phyloP scores from a whole-genome alignment of 2,797 vertebrate species.

The Megalops cyprinoides region DNA sequence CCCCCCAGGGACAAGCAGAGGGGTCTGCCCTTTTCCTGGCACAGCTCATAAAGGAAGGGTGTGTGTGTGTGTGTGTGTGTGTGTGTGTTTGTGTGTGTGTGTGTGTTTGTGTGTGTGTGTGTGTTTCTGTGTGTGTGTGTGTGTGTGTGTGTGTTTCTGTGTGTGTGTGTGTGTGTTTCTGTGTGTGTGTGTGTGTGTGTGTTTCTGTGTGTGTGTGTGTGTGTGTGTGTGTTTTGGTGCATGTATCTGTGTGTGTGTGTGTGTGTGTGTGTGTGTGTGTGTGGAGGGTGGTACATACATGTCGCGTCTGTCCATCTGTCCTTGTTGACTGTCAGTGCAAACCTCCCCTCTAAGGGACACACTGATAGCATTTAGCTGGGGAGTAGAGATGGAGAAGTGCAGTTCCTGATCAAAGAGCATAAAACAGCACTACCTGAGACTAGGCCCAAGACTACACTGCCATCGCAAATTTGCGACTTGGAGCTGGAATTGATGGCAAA shows the following conservation, averaged over 20 bases:
- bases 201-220: not conserved
- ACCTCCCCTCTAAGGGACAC: not conserved
- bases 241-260: too few species aligned
- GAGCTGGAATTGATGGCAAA: slow-evolving; percentile 71
- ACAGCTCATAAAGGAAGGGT: not conserved
- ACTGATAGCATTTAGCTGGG: not conserved
- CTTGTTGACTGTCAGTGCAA: slow-evolving; percentile 13
- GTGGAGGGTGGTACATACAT: not conserved
- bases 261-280: slow-evolving; percentile 2
- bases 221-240: not conserved
- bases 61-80: not conserved
- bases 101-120: not conserved
- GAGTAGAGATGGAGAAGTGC: slow-evolving; percentile 17
- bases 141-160: not conserved
- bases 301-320: slow-evolving; percentile 17
- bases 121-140: not conserved
- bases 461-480: slow-evolving; percentile 54
- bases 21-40: slow-evolving; percentile 40
- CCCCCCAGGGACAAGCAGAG: slow-evolving; percentile 30
- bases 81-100: not conserved
- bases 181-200: too few species aligned
- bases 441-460: slow-evolving; percentile 54
- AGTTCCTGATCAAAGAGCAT: slow-evolving; percentile 21
- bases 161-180: not conserved
- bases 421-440: slow-evolving; percentile 38